Evolutionary conservation across 2,888 invertebrate genomes (phyloP).

Genomic region (Norana najaformis): DNA sequence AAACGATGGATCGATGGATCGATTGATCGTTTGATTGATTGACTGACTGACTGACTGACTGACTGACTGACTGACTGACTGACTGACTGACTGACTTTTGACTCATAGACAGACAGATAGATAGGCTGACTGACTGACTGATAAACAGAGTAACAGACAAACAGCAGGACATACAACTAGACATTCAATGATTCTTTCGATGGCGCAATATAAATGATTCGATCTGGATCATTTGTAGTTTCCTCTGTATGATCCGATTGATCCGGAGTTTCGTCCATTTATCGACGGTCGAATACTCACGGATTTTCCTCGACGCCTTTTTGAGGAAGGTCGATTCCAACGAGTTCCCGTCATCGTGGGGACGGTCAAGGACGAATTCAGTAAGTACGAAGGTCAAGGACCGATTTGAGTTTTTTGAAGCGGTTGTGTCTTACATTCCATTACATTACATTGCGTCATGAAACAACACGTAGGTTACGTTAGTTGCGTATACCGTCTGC

Average conservation of each 20-base stretch:
- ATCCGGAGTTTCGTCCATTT: slow-evolving; percentile 45
- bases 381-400: slow-evolving; percentile 38
- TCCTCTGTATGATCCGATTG: slow-evolving; percentile 45
- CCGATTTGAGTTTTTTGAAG: not conserved
- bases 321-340: slow-evolving; percentile 38
- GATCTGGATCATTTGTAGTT: slow-evolving; percentile 38
- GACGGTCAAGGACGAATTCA: slow-evolving; percentile 45
- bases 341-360: slow-evolving; percentile 43
- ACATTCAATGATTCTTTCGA: not conserved
- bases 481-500: not conserved
- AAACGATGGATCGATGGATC: too few species aligned
- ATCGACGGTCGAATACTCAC: slow-evolving; percentile 41
- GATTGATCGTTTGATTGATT: too few species aligned
- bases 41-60: too few species aligned
- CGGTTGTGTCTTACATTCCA: not conserved
- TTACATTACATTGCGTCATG: not conserved
- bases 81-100: too few species aligned
- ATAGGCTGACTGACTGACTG: not conserved
- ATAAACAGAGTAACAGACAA: not conserved
- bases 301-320: slow-evolving; percentile 37
- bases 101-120: too few species aligned
- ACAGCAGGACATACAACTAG: not conserved
- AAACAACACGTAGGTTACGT: not conserved
- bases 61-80: too few species aligned
- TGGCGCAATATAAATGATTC: not conserved